Base-by-base conservation (phyloP, 2,888 invertebrate species). In the Stomorhina lunata region DNA sequence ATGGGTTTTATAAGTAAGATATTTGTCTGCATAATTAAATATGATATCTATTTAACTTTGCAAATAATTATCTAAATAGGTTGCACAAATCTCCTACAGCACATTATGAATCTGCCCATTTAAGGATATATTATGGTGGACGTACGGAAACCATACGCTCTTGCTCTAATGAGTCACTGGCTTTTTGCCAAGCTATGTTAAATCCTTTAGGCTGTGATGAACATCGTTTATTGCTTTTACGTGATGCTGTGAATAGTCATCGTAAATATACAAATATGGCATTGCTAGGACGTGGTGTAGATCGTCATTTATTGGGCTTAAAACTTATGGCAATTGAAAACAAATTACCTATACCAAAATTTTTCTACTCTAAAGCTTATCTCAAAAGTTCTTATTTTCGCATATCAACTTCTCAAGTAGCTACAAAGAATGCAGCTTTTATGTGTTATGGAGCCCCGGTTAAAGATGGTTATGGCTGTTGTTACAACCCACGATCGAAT, bases 121-220 rank as follows among this genome's bases (percentile, higher is more conserved):
- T 96, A 61, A 93, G 98, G 69, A 95, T 95, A 92, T 98, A 95
- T 90, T 92, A 93, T 9, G 94, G 95, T 83, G 98, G 98, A 0
- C 94, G 99, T 73, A 99, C 98, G 0, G 99, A 99, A 92, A 98
- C 97, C 0, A 98, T 99, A 84, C 93, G 99, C 75, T 97, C 97
- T 0, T 98, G 98, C 87, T 96, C 96, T 2, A 91, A 92, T 5
- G 97, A 97, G 89, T 96, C 97, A 0, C 90, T 96, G 0, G 92
- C 93, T 2, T 98, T 98, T 90, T 95, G 96, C 2, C 92, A 93
- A 88, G 92, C 94, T 0, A 95, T 98, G 95, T 65, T 53, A 6
- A 92, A 92, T 12, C 61, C 66, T 1, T 25, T 32, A 10, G 25
- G 50, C 27, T 55, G 59, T 32, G 76, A 85, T 43, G 92, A 92